Base-by-base conservation (phyloP, 2,113 vertebrate genomes). In the Heloderma charlesbogerti region DNA sequence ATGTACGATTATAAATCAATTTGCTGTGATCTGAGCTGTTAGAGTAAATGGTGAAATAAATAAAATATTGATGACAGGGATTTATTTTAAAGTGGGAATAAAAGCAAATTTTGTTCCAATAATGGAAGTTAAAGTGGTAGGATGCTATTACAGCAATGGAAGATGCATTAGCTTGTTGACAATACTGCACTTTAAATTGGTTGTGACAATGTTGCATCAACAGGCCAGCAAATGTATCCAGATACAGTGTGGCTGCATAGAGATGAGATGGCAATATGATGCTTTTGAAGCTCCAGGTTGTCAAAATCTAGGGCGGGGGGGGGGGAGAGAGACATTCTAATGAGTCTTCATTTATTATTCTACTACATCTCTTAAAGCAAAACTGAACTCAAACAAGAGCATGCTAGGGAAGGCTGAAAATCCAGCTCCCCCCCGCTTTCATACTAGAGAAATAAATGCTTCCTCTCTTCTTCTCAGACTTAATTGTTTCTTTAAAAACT, bases 281-380 rank as follows among this genome's bases (percentile, higher is more conserved):
- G 37, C 5, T 91, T 94, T 93, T 91, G 85, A 88, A 84, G 8
- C 15, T 90, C 48, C 7, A 89, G 91, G 54, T 89, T 43, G 67
- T 88, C 77, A 92, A 90, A 94, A 82, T 77, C 60, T 79, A 29
- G 90, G 31, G 74, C 92, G 91, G 86, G 82, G 34, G 84, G 78
- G 75, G 27, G 90, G 34, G 69, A 92, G 91, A 84, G 82, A 29
- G 82, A 81, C 71, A 92, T 83, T 92, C 40, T 94, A 93, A 93
- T 90, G 54, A 90, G 91, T 40, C 4, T 95, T 95, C 22, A 84
- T 92, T 95, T 92, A 89, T 90, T 54, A 88, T 92, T 95, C 72
- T 80, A 79, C 75, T 89, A 3, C 86, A 51, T 3, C 75, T 34
- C 75, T 91, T 95, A 91, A 87, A 91, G 29, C 34, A 92, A 93